phyloP scores from a whole-genome alignment of 2,113 vertebrate genomes.

The Brachirus orientalis region DNA sequence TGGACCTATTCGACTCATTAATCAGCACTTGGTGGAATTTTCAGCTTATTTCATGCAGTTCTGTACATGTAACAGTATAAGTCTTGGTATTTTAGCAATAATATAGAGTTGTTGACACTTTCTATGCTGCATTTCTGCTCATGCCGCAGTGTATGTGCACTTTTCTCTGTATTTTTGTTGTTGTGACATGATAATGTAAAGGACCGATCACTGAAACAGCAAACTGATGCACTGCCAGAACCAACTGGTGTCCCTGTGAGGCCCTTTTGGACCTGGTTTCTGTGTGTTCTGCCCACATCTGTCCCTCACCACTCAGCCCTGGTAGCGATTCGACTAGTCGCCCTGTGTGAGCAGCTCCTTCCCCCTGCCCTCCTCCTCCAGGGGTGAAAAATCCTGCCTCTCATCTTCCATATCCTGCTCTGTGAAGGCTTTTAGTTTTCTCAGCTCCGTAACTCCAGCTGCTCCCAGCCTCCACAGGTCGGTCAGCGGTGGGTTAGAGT shows the following conservation, averaged over 20 bases:
- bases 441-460: slow-evolving; percentile 32
- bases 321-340: slow-evolving; percentile 63
- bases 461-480: slow-evolving; percentile 37
- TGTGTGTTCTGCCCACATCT: slow-evolving; percentile 12
- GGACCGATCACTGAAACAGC: too few species aligned
- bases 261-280: slow-evolving; percentile 1
- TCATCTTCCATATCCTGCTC: slow-evolving; percentile 37
- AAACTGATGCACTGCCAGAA: background rate
- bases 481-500: slow-evolving; percentile 9
- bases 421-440: slow-evolving; percentile 32
- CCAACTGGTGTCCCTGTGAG: background rate
- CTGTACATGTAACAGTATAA: too few species aligned
- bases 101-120: too few species aligned
- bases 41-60: too few species aligned
- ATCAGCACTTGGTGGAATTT: too few species aligned
- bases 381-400: slow-evolving; percentile 41
- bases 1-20: too few species aligned
- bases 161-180: too few species aligned
- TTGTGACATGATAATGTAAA: too few species aligned
- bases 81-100: too few species aligned
- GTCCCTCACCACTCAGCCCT: slow-evolving; percentile 31
- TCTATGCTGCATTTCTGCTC: too few species aligned
- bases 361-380: slow-evolving; percentile 34
- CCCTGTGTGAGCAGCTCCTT: slow-evolving; percentile 2
- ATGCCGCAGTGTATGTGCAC: too few species aligned